Conservation (phyloP, 2,113 vertebrate species). For the Morone saxatilis region DNA sequence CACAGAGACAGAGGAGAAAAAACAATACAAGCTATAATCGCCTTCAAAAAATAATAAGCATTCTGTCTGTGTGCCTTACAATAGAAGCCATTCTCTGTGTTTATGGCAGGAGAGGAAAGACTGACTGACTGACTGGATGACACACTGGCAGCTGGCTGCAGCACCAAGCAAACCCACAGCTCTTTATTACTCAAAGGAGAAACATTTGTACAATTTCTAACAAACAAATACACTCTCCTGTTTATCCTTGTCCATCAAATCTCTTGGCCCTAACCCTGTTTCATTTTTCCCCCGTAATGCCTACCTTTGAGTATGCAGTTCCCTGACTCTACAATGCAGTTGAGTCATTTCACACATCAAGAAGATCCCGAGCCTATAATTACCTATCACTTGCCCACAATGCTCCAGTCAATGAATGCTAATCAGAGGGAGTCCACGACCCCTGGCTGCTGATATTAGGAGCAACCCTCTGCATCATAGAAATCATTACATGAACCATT, state of each 20-base stretch:
- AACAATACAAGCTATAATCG: constrained; percentile 73
- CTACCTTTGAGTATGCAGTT: constrained; percentile 29
- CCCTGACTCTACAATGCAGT: constrained; percentile 46
- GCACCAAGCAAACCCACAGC: constrained; percentile 36
- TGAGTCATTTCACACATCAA: constrained; percentile 57
- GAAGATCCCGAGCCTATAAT: constrained; percentile 54
- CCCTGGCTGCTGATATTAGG: constrained; percentile 48
- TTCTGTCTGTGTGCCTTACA: constrained; percentile 59
- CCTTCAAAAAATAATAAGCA: constrained; percentile 71
- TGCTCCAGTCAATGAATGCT: constrained; percentile 61
- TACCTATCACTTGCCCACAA: constrained; percentile 57
- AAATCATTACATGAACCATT: constrained; percentile 51
- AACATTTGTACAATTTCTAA: constrained; percentile 35
- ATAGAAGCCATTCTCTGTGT: constrained; percentile 65
- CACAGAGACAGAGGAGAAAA: constrained; percentile 46
- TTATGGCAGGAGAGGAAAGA: constrained; percentile 57
- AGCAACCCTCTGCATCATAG: constrained; percentile 22
- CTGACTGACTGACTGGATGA: constrained; percentile 31
- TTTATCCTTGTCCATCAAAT: not conserved
- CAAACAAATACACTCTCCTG: constrained; percentile 30
- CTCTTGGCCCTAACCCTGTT: not conserved
- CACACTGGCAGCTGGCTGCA: constrained; percentile 48
- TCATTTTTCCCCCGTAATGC: constrained; percentile 16
- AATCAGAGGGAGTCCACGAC: constrained; percentile 57
- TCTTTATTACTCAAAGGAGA: constrained; percentile 25